Evolutionary conservation across 1,140 invertebrate genomes (phyloP), one percentile per base, ranked within the genome.

Genomic region (Scylla paramamosain): DNA sequence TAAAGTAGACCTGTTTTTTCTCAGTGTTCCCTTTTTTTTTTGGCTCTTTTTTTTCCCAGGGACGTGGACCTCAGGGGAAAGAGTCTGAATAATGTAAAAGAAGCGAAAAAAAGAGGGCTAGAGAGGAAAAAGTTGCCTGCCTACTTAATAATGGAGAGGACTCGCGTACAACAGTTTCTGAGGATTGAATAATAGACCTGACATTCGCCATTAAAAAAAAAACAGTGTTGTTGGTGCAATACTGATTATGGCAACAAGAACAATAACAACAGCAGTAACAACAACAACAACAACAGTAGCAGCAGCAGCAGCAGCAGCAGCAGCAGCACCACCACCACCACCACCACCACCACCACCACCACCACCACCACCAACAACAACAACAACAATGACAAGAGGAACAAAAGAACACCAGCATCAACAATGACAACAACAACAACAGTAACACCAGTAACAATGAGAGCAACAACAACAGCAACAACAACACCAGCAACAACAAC

Each of bases 51-150:
- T 59, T 77, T n/a, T 77, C 67, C 67, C 67, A n/a, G 67, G 67
- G 67, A 77, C 67, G 25, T n/a, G 67, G 25, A 77, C 25, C 67
- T 77, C 67, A 77, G 67, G 67, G 67, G 67, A 77, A 77, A 77
- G n/a, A 77, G 67, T 77, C 25, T 77, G 67, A 77, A 77, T 77
- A 77, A 77, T 77, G 67, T 25, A 77, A 77, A 77, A 77, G 67
- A 77, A n/a, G 20, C 67, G 67, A 77, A 77, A 77, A 77, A 77
- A 77, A 77, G 16, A 77, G 20, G 52, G 52, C 52, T 59, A 59
- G 67, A 77, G 67, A 77, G 67, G 67, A 77, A 77, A 77, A 77
- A n/a, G 67, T 77, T 77, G 67, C 67, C 20, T n/a, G 67, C 67
- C 67, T 25, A n/a, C 67, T 77, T 77, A 77, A n/a, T 77, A 77